These are phyloP conservation scores for Amphimallon solstitiale DNA, from an alignment of 2,888 invertebrate genomes.

Conservation along the genomic window DNA sequence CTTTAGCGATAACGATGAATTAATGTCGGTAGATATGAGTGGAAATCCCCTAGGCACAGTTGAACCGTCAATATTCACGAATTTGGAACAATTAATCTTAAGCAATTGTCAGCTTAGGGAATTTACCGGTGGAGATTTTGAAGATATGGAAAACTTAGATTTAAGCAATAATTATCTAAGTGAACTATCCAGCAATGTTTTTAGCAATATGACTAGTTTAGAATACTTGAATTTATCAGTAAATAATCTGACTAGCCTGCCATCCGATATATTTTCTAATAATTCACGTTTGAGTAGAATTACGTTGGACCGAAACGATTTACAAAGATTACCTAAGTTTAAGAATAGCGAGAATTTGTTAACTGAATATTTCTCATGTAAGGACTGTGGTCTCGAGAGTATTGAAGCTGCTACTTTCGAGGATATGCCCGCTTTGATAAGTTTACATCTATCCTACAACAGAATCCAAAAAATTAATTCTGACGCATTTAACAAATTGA, in stretches of 20 bases:
- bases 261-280: constrained; percentile 74
- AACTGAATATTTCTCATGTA: constrained; percentile 77
- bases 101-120: constrained; percentile 75
- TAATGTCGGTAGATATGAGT: constrained; percentile 75
- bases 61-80: constrained; percentile 70
- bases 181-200: constrained; percentile 75
- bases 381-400: constrained; percentile 75
- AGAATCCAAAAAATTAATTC: constrained; percentile 60
- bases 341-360: constrained; percentile 70
- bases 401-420: constrained; percentile 73
- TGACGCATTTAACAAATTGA: constrained; percentile 67
- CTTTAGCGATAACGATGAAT: constrained; percentile 73
- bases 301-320: constrained; percentile 75
- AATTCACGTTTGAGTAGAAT: constrained; percentile 77
- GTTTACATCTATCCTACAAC: constrained; percentile 75
- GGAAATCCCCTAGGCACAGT: constrained; percentile 75
- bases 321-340: constrained; percentile 77
- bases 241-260: constrained; percentile 75
- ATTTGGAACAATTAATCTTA: constrained; percentile 74
- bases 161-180: constrained; percentile 76
- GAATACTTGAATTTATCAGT: constrained; percentile 78
- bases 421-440: constrained; percentile 76
- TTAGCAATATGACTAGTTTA: constrained; percentile 73
- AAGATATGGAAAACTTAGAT: constrained; percentile 72
- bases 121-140: constrained; percentile 74